Base-by-base conservation (phyloP, 1,140 invertebrate genomes). In the Lucilia sericata region DNA sequence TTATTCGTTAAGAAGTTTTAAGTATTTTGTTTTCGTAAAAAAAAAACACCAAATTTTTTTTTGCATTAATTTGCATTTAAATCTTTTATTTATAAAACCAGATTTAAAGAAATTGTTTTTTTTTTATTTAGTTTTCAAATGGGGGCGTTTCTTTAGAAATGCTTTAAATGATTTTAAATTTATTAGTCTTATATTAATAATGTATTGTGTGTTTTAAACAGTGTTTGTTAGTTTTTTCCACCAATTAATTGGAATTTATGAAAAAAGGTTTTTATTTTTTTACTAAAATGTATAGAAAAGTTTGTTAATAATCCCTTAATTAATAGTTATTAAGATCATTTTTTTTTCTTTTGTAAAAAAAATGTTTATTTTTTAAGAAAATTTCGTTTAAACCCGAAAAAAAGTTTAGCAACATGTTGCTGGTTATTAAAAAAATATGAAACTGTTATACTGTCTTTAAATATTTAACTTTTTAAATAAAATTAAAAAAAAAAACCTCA, bases 61-160 rank as follows among this genome's bases (percentile, higher is more conserved):
- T 60, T 60, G 55, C 55, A 60, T 60, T 60, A 60, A 60, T 60
- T 60, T 60, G 55, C 55, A 60, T 60, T 17, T 60, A 60, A 60
- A 60, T 17, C 55, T 17, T 14, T 60, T 12, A 14, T 60, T 60
- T n/a, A n/a, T 2, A 30, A 30, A 30, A 30, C 25, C 25, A 30
- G 25, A 30, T 30, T 17, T 60, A 17, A 7, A n/a, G 55, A 2
- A n/a, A n/a, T n/a, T n/a, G n/a, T n/a, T n/a, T n/a, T n/a, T 60
- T 60, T 17, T 17, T 17, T 14, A 5, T n/a, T n/a, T 5, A 0
- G 14, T n/a, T 60, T 60, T 60, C n/a, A 60, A 60, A 60, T 60
- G 55, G 55, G 55, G 55, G 55, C 55, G 55, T 60, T 60, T n/a
- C 55, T 60, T 60, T 60, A 60, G 55, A 17, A n/a, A 60, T 17